These are phyloP conservation scores for Pristionchus mayeri DNA, from an alignment of 2,888 invertebrate genomes.

Conservation along the genomic window DNA sequence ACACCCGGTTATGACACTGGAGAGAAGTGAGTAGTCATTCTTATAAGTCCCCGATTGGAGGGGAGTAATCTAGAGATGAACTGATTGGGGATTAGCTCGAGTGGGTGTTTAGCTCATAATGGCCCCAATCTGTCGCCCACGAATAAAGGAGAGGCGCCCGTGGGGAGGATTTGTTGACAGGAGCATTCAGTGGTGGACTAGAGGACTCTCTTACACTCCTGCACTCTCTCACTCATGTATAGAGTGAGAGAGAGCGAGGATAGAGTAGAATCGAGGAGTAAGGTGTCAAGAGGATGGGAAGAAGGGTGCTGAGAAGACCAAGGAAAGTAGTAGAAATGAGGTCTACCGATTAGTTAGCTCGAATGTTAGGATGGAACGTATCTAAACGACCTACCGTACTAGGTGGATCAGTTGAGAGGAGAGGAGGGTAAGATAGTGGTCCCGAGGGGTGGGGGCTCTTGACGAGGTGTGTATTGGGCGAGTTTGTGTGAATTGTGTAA, in stretches of 20 bases:
- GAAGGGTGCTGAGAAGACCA: not conserved
- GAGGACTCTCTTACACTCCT: not conserved
- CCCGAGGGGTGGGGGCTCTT: not conserved
- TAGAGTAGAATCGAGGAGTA: no score
- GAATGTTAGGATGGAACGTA: not conserved
- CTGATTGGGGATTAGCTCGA: not conserved
- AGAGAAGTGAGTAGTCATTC: constrained; percentile 43
- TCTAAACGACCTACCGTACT: not conserved
- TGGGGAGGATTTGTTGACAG: constrained; percentile 9
- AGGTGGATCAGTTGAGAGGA: no score
- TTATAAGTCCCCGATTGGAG: no score
- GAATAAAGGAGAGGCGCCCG: not conserved
- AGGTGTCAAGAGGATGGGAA: not conserved
- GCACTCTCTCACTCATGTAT: not conserved
- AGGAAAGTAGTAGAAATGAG: not conserved
- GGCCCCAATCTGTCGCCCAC: not conserved
- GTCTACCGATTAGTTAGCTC: not conserved
- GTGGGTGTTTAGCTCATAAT: constrained; percentile 14
- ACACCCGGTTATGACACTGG: constrained; percentile 48
- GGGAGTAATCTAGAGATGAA: not conserved
- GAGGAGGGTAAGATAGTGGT: not conserved
- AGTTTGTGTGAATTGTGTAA: not conserved
- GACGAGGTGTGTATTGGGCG: not conserved
- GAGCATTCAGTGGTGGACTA: not conserved
- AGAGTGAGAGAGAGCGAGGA: not conserved